Evolutionary conservation across 1,140 invertebrate genomes (phyloP).

Genomic region (Drosophila sp.): DNA sequence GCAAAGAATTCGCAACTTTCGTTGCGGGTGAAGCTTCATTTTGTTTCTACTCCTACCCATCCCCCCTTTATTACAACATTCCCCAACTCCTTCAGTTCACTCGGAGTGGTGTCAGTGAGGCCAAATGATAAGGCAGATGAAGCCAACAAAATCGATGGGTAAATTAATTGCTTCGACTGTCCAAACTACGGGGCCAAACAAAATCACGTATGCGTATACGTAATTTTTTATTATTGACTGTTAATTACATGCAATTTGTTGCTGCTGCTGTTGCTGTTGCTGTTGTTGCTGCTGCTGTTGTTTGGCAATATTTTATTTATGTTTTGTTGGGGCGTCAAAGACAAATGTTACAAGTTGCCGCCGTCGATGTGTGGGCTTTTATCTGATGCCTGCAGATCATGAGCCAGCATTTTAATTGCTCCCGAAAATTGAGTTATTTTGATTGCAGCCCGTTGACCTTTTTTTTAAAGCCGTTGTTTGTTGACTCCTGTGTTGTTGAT

Average conservation of each 20-base stretch:
- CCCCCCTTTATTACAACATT: not conserved
- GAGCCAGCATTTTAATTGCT: constrained; percentile 76
- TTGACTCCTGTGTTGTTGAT: constrained; percentile 10
- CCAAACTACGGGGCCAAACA: constrained; percentile 34
- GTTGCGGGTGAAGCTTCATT: constrained; percentile 69
- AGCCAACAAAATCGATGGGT: constrained; percentile 58
- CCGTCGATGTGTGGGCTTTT: constrained; percentile 65
- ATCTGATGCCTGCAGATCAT: constrained; percentile 39
- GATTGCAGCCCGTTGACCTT: constrained; percentile 80
- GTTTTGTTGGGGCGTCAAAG: constrained; percentile 36
- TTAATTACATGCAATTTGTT: constrained; percentile 71
- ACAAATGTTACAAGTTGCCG: constrained; percentile 68
- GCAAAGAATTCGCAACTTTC: constrained; percentile 76
- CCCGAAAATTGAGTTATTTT: constrained; percentile 82
- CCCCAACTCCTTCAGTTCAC: not conserved
- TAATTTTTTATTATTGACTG: constrained; percentile 75
- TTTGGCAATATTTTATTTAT: constrained; percentile 24
- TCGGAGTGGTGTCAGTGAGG: constrained; percentile 53
- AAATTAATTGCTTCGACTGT: constrained; percentile 73
- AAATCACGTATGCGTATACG: constrained; percentile 67
- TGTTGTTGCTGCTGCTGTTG: constrained; percentile 4
- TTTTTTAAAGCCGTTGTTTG: constrained; percentile 39
- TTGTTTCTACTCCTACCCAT: too few species aligned
- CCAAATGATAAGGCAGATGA: constrained; percentile 39
- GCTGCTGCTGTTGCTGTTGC: not conserved